phyloP scores from a whole-genome alignment of 2,888 invertebrate genomes.

The Torymus texanus region DNA sequence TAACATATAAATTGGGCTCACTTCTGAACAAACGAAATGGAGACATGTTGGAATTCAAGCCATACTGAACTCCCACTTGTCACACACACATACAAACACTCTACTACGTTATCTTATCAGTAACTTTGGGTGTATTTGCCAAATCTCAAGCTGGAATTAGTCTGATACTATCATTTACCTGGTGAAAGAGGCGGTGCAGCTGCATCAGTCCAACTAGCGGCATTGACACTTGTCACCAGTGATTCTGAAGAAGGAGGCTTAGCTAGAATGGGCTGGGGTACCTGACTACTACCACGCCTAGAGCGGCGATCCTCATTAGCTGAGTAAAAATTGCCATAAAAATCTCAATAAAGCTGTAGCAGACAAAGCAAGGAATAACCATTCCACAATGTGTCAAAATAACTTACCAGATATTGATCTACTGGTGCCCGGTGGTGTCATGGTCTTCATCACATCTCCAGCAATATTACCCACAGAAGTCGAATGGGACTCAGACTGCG shows the following conservation, averaged over 20 bases:
- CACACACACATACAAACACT: not conserved
- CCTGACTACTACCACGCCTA: conserved; percentile 69
- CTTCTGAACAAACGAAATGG: conserved; percentile 37
- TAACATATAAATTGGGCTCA: conserved; percentile 46
- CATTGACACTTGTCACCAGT: conserved; percentile 56
- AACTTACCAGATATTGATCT: conserved; percentile 47
- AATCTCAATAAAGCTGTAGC: not conserved
- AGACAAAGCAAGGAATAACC: not conserved
- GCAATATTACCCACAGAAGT: conserved; percentile 21
- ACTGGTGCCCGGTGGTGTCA: conserved; percentile 51
- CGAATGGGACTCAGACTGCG: conserved; percentile 53
- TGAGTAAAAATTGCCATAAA: not conserved
- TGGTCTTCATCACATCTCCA: conserved; percentile 46
- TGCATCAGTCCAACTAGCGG: conserved; percentile 43
- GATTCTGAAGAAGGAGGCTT: conserved; percentile 74
- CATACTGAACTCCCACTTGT: conserved; percentile 14
- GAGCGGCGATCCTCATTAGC: conserved; percentile 68
- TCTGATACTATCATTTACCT: conserved; percentile 44
- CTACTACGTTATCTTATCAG: conserved; percentile 45
- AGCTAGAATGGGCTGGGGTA: conserved; percentile 65
- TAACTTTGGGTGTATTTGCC: not conserved
- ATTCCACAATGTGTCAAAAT: not conserved
- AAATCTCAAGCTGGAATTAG: conserved; percentile 7
- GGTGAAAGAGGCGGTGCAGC: conserved; percentile 53
- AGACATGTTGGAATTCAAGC: conserved; percentile 31